phyloP scores from a whole-genome alignment of 2,888 invertebrate species.

The Drosophila neutralis region DNA sequence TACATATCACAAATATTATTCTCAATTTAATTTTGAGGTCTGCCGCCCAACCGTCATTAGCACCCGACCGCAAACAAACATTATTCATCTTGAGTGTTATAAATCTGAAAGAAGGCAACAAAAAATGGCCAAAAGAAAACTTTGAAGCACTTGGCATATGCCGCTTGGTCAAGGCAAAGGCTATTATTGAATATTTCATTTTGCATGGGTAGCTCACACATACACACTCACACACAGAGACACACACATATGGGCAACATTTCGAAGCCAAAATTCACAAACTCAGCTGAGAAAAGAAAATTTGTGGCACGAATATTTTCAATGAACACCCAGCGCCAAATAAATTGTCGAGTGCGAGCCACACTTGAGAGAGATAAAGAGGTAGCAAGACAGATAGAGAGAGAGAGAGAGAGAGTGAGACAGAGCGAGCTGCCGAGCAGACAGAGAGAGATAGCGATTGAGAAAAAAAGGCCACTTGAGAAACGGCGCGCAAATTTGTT shows the following conservation, averaged over 20 bases:
- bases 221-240: constrained; percentile 9
- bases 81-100: constrained; percentile 31
- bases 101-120: constrained; percentile 15
- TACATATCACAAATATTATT: neutral
- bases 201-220: constrained; percentile 39
- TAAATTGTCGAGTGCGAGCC: constrained; percentile 73
- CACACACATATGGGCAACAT: constrained; percentile 16
- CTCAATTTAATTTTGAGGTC: neutral
- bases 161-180: constrained; percentile 72
- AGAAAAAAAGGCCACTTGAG: constrained; percentile 55
- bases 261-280: constrained; percentile 58
- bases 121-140: constrained; percentile 20
- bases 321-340: constrained; percentile 68
- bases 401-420: neutral
- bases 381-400: neutral
- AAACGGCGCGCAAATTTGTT: constrained; percentile 72
- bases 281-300: constrained; percentile 52
- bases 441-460: neutral
- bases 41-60: neutral
- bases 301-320: constrained; percentile 67
- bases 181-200: constrained; percentile 75
- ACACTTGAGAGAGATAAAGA: constrained; percentile 54
- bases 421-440: constrained; percentile 2
- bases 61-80: constrained; percentile 6
- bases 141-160: constrained; percentile 70